These are phyloP conservation scores for Zosterops borbonicus DNA, from an alignment of 2,113 vertebrate genomes.

Conservation along the genomic window DNA sequence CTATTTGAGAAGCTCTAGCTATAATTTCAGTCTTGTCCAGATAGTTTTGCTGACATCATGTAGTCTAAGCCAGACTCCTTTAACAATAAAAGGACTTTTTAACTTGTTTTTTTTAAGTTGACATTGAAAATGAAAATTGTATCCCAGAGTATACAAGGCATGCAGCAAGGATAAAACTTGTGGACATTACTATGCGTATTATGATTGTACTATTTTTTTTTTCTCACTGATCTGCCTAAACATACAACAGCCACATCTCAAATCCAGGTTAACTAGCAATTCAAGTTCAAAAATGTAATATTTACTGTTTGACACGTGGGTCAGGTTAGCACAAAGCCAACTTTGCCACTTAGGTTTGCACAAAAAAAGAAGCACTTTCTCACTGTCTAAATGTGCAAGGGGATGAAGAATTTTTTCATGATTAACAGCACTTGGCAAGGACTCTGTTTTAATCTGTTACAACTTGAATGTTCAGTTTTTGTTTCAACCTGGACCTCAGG, in stretches of 20 bases:
- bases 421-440: neutral
- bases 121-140: neutral
- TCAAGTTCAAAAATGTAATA: neutral
- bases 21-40: neutral
- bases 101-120: neutral
- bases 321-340: neutral
- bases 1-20: neutral
- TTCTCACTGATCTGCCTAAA: fast-evolving
- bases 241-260: neutral
- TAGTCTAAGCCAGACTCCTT: neutral
- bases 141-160: neutral
- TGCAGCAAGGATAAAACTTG: neutral
- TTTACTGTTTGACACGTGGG: neutral
- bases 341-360: neutral
- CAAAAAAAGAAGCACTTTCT: neutral
- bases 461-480: neutral
- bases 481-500: neutral
- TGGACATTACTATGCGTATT: neutral
- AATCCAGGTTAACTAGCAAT: neutral
- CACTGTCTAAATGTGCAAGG: neutral
- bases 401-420: neutral
- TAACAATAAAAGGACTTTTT: neutral
- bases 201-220: neutral
- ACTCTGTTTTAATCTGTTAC: neutral
- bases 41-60: neutral